Percentiles rank a stretch among this genome's conserved stretches.
Evolutionary conservation across 2,888 invertebrate genomes (phyloP).

Genomic region (Macaria liturata): DNA sequence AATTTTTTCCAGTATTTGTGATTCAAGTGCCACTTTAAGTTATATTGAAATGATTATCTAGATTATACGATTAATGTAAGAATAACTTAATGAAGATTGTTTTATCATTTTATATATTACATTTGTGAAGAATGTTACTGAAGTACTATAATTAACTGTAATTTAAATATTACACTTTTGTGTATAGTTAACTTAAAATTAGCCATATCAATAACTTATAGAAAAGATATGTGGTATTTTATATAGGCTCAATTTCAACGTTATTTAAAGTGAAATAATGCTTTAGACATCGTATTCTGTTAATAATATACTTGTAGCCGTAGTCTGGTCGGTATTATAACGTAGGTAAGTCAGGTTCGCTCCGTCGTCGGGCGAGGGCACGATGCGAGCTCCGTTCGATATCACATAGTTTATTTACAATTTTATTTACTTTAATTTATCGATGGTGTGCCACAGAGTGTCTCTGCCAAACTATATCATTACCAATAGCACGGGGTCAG

Average conservation of each 20-base stretch:
- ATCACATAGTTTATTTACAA: constrained; percentile 80
- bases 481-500: constrained; percentile 68
- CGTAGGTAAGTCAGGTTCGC: constrained; percentile 72
- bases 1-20: constrained; percentile 90
- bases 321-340: constrained; percentile 80
- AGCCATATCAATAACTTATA: constrained; percentile 85
- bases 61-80: constrained; percentile 84
- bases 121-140: constrained; percentile 82
- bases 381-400: constrained; percentile 51
- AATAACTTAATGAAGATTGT: constrained; percentile 84
- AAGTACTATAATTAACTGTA: constrained; percentile 82
- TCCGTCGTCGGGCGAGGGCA: constrained; percentile 47
- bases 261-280: constrained; percentile 83
- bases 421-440: constrained; percentile 82
- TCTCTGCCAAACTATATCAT: constrained; percentile 84
- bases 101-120: constrained; percentile 85
- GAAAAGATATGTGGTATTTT: constrained; percentile 84
- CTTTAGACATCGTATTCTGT: constrained; percentile 80
- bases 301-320: constrained; percentile 81
- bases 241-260: constrained; percentile 84
- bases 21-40: constrained; percentile 91
- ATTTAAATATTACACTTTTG: constrained; percentile 83
- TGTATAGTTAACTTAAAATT: constrained; percentile 84
- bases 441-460: constrained; percentile 83
- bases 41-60: constrained; percentile 85